Evolutionary conservation across 2,888 invertebrate genomes (phyloP), one percentile per base, ranked within the genome.

Genomic region (Crematogaster levior): DNA sequence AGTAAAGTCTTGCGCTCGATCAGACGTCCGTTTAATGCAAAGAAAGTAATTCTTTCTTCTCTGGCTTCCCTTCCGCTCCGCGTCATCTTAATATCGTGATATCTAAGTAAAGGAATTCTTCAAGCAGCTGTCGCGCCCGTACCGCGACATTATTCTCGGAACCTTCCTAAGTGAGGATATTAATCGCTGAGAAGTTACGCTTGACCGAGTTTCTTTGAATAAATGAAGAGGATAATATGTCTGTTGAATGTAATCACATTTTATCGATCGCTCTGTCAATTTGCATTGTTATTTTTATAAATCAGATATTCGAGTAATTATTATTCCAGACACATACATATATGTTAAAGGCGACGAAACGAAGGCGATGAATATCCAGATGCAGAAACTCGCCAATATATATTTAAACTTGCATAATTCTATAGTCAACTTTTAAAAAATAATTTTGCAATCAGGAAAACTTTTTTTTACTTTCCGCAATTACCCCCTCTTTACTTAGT

Each of bases 101-200:
- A 77, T 56, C 77, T 30, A 34, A 77, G 56, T 46, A 43, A 43
- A 68, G 56, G 56, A 77, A 77, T 77, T 77, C 68, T 58, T 77
- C 77, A 43, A 77, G 68, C 77, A 77, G 68, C 77, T 77, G 77
- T 77, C 77, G 68, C 77, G 43, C 21, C 53, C 53, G 53, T 68
- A 77, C 77, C 77, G 77, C 77, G 77, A 77, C 77, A 77, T 77
- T 77, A 77, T 77, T 77, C 77, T 77, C 43, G 56, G 21, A 34
- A 34, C 4, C 68, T 77, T 43, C 12, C 56, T 58, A 79, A 79
- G 68, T 68, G 68, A 68, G 63, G 74, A 73, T 81, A 81, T 81
- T 81, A 81, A 74, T 81, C 81, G 81, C 24, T 40, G 56, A 63
- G 74, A 63, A 74, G 34, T 72, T 65, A 74, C 30, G 63, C 43